Base-by-base conservation (phyloP, 2,888 invertebrate species). In the Lathronympha strigana region DNA sequence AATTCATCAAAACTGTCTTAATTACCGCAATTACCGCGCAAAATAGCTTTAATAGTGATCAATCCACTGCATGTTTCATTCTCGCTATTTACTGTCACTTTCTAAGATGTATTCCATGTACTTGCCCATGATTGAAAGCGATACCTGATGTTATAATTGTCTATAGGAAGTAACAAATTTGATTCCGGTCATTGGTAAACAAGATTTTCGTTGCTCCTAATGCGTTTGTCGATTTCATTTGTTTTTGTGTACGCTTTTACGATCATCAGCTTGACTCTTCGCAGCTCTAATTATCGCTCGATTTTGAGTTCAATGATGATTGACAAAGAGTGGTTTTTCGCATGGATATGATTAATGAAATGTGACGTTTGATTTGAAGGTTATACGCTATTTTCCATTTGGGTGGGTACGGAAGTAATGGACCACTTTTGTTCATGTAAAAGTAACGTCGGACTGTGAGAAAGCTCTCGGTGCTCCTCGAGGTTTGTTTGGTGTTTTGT, bases 401-500 rank as follows among this genome's bases (percentile, higher is more conserved):
- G 15, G 19, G 50, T 43, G 23, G 15, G 23, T 69, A 66, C 82
- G 83, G 83, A 84, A 82, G 81, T 81, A 69, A 70, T 72, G 81
- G 64, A 71, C 83, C 67, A 80, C 76, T 78, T 84, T 72, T 68
- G 61, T 61, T 70, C 74, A 69, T 76, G 76, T 79, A 76, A 76
- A 77, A 76, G 75, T 74, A 71, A 69, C 68, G 60, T 69, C 69
- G 67, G 71, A 67, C 76, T 79, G 78, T 78, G 81, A 81, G 79
- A 82, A 58, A 76, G 77, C 74, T 73, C 75, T 77, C 72, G 78
- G 75, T 78, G 77, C 72, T 78, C 76, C 74, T 70, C 74, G 80
- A 81, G 80, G 71, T 71, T 70, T 71, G 67, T 73, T 73, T 79
- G 73, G 77, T 76, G 78, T 77, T 80, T 83, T 78, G 75, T 73